Percentiles rank a stretch among this genome's conserved stretches.
These are phyloP conservation scores for Gila robusta DNA, from an alignment of 2,797 vertebrate species.

Conservation along the genomic window DNA sequence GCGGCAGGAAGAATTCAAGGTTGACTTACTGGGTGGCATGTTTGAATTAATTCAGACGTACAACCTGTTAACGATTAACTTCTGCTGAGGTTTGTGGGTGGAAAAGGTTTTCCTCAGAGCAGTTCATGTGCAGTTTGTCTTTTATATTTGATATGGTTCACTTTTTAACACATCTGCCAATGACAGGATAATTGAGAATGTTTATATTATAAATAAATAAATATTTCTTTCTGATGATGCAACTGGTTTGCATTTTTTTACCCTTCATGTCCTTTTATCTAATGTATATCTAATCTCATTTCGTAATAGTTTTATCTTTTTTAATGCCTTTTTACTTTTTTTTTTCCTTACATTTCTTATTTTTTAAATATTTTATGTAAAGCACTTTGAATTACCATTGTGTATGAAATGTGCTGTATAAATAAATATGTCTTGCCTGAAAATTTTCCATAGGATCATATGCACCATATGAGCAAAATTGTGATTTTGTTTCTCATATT, in stretches of 20 bases:
- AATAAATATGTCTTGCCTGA: too few relatives aligned
- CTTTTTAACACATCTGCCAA: background rate
- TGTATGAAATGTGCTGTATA: background rate
- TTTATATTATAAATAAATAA: too few relatives aligned
- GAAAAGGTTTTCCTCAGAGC: background rate
- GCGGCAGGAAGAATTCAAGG: conserved; percentile 1
- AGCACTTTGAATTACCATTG: background rate
- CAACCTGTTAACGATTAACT: conserved; percentile 5
- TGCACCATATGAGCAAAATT: background rate
- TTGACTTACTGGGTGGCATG: background rate
- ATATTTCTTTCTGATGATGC: background rate
- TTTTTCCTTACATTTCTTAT: background rate
- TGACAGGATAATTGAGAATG: background rate
- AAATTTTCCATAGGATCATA: background rate
- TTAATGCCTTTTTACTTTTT: background rate
- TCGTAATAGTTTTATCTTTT: background rate
- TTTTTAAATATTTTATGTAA: background rate
- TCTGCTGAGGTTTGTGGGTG: background rate
- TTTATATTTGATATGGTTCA: background rate
- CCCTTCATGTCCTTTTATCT: background rate
- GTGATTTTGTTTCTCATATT: background rate
- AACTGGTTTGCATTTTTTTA: background rate
- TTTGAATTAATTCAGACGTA: background rate
- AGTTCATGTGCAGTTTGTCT: background rate
- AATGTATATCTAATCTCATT: background rate